Base-by-base conservation (phyloP, 2,888 invertebrate species). In the Laspeyria flexula region DNA sequence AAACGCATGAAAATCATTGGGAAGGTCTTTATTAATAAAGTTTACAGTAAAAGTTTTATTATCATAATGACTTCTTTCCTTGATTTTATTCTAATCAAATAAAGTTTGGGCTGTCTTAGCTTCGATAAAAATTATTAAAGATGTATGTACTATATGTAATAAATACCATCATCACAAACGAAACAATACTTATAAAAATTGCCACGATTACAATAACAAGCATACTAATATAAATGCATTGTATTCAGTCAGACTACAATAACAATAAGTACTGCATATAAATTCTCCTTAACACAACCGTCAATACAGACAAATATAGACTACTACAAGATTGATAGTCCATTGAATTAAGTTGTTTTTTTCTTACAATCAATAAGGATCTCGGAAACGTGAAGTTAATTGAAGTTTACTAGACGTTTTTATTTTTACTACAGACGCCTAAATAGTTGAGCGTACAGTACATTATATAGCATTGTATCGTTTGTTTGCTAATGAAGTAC, bases 401-500 rank as follows among this genome's bases (percentile, higher is more conserved):
- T 11, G 11, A 1, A 29, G 11, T 29, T 29, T 29, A 33, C 34
- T 21, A 9, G 16, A 12, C 12, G n/a, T 37, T 30, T 38, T 23
- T n/a, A 31, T 31, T 16, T 27, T 34, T 18, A 18, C 34, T 10
- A 16, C 9, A 18, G 40, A 30, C 43, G 23, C 39, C 51, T 40
- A 68, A 60, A 71, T 56, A 66, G 55, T 55, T 60, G 46, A 54
- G 43, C 54, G 55, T 68, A 39, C 43, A n/a, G 51, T 50, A 56
- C 58, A 55, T 34, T n/a, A 13, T 42, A 60, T 62, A 62, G 54
- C 41, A 52, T 40, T 27, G 15, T 54, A 37, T 48, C 43, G 43
- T 10, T 48, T 33, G 69, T 69, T 15, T 71, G 57, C 54, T 63
- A 63, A 71, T 71, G 68, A 60, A 45, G 41, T 37, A 35, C 18